A percentile compares a stretch with the other conserved stretches of the same genome.
phyloP scores from a whole-genome alignment of 2,113 vertebrate genomes.

The Cavia porcellus region DNA sequence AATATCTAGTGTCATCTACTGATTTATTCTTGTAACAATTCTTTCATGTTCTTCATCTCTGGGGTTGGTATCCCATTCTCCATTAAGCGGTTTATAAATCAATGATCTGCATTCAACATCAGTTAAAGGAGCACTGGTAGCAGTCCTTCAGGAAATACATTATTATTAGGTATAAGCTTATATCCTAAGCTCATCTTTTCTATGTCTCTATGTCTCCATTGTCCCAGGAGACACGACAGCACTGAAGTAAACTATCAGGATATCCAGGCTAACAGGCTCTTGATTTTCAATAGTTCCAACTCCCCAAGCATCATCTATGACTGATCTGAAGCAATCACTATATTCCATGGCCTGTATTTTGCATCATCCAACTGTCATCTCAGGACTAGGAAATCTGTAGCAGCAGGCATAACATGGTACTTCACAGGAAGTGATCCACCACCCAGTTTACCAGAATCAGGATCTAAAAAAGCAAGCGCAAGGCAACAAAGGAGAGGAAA shows the following conservation, averaged over 20 bases:
- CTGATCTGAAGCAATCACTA: slow-evolving; percentile 98
- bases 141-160: slow-evolving; percentile 97
- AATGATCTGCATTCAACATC: slow-evolving; percentile 94
- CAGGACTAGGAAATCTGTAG: slow-evolving; percentile 98
- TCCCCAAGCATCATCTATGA: slow-evolving; percentile 99
- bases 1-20: slow-evolving; percentile 97
- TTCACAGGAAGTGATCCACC: slow-evolving; percentile 99
- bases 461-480: slow-evolving; percentile 97
- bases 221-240: slow-evolving; percentile 99
- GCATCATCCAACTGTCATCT: slow-evolving; percentile 98
- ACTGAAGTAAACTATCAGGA: slow-evolving; percentile 98
- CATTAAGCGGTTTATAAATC: slow-evolving; percentile 96
- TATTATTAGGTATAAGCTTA: slow-evolving; percentile 97
- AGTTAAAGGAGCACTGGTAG: slow-evolving; percentile 95
- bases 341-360: slow-evolving; percentile 95
- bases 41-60: slow-evolving; percentile 96
- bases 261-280: slow-evolving; percentile 96
- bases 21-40: slow-evolving; percentile 95
- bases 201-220: slow-evolving; percentile 99
- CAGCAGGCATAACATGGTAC: slow-evolving; percentile 99
- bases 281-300: slow-evolving; percentile 99
- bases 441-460: slow-evolving; percentile 97
- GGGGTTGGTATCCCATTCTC: slow-evolving; percentile 96
- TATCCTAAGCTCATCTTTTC: slow-evolving; percentile 99
- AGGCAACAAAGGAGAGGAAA: slow-evolving; percentile 98